These are phyloP conservation scores for Cygnus atratus DNA, from an alignment of 2,113 vertebrate species.

Conservation along the genomic window DNA sequence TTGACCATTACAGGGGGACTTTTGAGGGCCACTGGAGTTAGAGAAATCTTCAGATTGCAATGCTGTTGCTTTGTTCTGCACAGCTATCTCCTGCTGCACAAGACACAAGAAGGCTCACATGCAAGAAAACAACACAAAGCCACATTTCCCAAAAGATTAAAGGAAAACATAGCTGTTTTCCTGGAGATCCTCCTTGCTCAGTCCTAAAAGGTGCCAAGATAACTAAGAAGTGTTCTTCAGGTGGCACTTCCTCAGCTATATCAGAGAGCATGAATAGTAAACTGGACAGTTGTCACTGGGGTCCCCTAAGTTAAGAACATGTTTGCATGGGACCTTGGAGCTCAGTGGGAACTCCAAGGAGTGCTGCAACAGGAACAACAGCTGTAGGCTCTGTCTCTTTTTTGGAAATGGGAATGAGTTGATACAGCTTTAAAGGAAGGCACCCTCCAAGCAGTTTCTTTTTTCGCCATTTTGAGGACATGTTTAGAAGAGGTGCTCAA, in stretches of 20 bases:
- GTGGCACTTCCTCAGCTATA: background rate
- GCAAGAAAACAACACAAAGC: background rate
- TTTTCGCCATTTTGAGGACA: background rate
- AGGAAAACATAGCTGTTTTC: background rate
- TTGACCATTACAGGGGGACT: background rate
- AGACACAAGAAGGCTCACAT: background rate
- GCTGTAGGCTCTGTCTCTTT: background rate
- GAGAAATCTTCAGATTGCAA: background rate
- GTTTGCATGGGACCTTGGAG: background rate
- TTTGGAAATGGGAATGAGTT: background rate
- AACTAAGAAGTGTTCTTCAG: background rate
- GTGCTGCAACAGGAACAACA: background rate
- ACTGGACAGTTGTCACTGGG: background rate
- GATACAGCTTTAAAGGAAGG: background rate
- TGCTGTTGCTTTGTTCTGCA: background rate
- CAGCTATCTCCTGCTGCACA: background rate
- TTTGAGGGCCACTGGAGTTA: background rate
- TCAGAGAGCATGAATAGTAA: background rate
- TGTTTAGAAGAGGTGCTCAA: background rate
- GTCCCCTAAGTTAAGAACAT: background rate
- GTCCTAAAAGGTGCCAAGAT: background rate
- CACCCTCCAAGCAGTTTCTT: background rate
- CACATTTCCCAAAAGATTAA: background rate
- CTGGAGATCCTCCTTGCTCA: background rate
- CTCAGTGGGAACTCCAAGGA: background rate